A percentile compares a stretch with the other conserved stretches of the same genome.
Conservation (phyloP, 2,797 vertebrate genomes). For the Semotilus atromaculatus region DNA sequence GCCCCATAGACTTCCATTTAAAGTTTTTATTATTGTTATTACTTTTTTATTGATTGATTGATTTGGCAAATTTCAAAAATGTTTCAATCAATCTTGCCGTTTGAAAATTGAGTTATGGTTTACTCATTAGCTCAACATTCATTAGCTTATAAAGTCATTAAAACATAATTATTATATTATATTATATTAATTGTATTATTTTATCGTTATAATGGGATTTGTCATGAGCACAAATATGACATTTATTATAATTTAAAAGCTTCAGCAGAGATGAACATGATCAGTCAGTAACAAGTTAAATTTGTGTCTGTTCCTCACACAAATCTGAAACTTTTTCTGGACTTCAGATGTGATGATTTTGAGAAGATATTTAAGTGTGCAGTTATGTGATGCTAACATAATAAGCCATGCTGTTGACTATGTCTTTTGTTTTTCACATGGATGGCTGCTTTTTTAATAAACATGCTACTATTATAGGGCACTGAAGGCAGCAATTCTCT, state of each 20-base stretch:
- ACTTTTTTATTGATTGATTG: background rate
- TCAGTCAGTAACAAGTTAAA: background rate
- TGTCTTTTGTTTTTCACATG: background rate
- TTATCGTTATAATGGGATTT: background rate
- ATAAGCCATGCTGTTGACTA: background rate
- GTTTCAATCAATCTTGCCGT: background rate
- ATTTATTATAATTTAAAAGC: background rate
- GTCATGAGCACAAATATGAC: background rate
- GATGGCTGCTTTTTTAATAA: background rate
- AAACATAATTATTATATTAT: too few species aligned
- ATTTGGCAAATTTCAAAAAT: background rate
- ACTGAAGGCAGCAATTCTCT: background rate
- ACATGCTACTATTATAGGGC: background rate
- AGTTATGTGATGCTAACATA: background rate
- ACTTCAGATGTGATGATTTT: background rate
- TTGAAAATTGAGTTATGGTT: background rate
- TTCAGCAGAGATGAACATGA: background rate
- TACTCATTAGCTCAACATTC: too few species aligned
- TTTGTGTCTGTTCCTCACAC: background rate
- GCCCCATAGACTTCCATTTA: background rate
- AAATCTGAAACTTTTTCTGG: background rate
- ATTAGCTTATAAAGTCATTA: too few species aligned
- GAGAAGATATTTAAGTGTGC: background rate
- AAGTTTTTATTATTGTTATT: background rate
- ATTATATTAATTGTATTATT: background rate